Conservation (phyloP, 2,888 invertebrate species). For the Stenchaetothrips biformis region DNA sequence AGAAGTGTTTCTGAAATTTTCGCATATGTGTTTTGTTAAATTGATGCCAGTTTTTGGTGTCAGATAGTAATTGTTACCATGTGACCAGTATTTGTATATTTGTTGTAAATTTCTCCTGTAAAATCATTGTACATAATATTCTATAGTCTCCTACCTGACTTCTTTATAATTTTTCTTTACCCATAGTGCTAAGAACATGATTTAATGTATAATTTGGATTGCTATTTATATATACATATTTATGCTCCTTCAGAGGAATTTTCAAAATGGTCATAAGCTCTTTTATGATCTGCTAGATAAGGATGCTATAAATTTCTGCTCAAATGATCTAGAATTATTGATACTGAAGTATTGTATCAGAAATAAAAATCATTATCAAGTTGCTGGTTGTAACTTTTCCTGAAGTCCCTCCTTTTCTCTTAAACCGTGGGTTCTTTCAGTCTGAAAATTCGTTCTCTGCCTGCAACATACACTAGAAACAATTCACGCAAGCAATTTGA, state of each 20-base stretch:
- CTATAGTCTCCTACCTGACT: not conserved
- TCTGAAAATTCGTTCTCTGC: too few relatives aligned
- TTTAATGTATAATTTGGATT: not conserved
- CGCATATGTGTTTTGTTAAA: conserved; percentile 31
- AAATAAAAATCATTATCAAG: too few relatives aligned
- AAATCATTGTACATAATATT: conserved; percentile 28
- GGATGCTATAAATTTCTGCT: too few relatives aligned
- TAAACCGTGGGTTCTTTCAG: too few relatives aligned
- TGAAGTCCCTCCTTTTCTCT: too few relatives aligned
- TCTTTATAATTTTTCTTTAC: not conserved
- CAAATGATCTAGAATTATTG: too few relatives aligned
- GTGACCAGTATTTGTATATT: conserved; percentile 29
- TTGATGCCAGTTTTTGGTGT: not conserved
- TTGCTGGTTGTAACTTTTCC: too few relatives aligned
- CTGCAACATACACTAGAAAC: too few relatives aligned
- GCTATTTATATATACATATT: not conserved
- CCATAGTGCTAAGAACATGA: not conserved
- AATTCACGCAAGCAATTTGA: too few relatives aligned
- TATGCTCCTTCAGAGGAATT: not conserved
- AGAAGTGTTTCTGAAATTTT: conserved; percentile 41
- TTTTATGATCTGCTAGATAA: too few relatives aligned
- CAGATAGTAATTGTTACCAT: not conserved
- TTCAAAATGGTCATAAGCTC: not conserved
- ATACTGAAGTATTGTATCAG: too few relatives aligned
- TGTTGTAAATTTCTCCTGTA: conserved; percentile 35